A percentile compares a stretch with the other conserved stretches of the same genome.
phyloP scores from a whole-genome alignment of 2,888 invertebrate species.

The Morpho helenor region DNA sequence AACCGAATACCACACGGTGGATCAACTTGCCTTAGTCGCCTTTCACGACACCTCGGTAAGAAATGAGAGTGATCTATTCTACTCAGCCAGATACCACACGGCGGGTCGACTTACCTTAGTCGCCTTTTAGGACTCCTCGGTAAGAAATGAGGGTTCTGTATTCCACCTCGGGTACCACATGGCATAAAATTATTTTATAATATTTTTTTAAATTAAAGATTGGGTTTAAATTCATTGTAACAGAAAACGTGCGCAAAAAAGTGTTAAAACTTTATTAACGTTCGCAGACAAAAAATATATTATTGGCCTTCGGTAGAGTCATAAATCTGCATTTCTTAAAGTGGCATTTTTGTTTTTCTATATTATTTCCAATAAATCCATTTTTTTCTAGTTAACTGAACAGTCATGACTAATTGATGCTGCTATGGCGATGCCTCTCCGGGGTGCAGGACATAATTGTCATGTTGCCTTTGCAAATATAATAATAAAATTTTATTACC shows the following conservation, averaged over 20 bases:
- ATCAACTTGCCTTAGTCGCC: no score
- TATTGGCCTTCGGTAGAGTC: constrained; percentile 47
- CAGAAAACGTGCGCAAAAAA: constrained; percentile 23
- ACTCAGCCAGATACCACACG: no score
- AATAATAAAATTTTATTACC: constrained; percentile 77
- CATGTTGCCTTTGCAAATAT: constrained; percentile 70
- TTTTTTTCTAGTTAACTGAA: constrained; percentile 36
- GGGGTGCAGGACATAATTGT: constrained; percentile 62
- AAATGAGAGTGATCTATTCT: no score
- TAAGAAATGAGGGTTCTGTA: no score
- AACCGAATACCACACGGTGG: no score
- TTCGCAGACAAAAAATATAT: constrained; percentile 56
- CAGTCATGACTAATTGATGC: constrained; percentile 68
- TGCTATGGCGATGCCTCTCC: constrained; percentile 49
- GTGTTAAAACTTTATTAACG: constrained; percentile 68
- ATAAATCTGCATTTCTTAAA: constrained; percentile 58
- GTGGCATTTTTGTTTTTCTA: constrained; percentile 54
- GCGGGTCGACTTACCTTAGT: no score
- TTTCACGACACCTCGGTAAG: no score
- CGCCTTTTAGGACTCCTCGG: no score
- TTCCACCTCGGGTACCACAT: no score
- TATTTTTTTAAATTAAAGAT: no score
- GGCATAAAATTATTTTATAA: no score
- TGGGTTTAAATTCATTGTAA: not conserved
- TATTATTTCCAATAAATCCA: constrained; percentile 56